A percentile compares a stretch with the other conserved stretches of the same genome.
phyloP scores from a whole-genome alignment of 1,140 invertebrate genomes.

The Maconellicoccus hirsutus region DNA sequence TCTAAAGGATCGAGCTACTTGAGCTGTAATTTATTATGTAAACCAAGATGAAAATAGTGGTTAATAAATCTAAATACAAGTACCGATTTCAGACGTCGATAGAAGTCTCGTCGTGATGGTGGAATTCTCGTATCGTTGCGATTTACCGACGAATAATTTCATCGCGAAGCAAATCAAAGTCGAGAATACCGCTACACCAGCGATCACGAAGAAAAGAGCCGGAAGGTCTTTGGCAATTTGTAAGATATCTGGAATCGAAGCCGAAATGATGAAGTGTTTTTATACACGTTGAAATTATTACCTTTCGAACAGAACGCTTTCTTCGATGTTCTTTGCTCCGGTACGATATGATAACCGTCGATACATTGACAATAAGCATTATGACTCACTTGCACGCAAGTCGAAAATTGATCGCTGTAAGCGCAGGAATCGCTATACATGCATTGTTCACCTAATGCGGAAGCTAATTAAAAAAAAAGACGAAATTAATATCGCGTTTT shows the following conservation, averaged over 20 bases:
- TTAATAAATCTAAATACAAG: not conserved
- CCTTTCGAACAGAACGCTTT: not conserved
- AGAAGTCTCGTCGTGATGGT: conserved; percentile 57
- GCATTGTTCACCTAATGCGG: conserved; percentile 69
- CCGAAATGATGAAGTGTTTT: not conserved
- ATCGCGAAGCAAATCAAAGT: conserved; percentile 74
- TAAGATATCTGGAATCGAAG: conserved; percentile 50
- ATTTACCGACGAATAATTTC: conserved; percentile 60
- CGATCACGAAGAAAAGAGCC: conserved; percentile 63
- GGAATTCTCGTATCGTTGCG: conserved; percentile 65
- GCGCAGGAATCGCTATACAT: conserved; percentile 63
- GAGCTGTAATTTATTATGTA: not conserved
- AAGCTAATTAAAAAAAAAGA: no score
- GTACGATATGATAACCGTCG: conserved; percentile 60
- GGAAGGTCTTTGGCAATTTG: conserved; percentile 68
- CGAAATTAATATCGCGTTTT: not conserved
- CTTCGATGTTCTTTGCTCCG: conserved; percentile 55
- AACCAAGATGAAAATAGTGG: not conserved
- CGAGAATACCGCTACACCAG: conserved; percentile 68
- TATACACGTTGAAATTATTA: not conserved
- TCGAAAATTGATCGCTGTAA: conserved; percentile 54
- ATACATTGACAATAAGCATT: conserved; percentile 73
- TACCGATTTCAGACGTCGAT: conserved; percentile 4
- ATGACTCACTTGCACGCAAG: conserved; percentile 66
- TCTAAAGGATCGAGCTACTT: not conserved